Evolutionary conservation across 2,888 invertebrate genomes (phyloP).

Genomic region (Thyatira batis): DNA sequence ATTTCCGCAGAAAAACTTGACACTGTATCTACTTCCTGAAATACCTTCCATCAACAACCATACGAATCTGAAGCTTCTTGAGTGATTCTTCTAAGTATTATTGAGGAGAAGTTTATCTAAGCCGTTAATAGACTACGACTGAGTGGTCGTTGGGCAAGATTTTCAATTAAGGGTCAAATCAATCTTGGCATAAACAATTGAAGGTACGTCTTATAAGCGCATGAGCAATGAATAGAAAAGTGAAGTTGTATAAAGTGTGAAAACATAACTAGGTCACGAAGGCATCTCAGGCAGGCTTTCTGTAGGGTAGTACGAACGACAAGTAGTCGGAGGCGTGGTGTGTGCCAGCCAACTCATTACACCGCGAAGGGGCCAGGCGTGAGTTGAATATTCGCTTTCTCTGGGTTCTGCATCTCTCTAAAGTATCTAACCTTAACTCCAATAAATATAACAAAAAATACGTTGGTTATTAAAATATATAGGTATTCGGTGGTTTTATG

Average conservation of each 20-base stretch:
- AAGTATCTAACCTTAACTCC: background rate
- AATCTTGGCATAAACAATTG: too few species aligned
- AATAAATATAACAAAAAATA: background rate
- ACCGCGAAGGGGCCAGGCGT: slow-evolving; percentile 10
- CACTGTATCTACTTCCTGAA: too few species aligned
- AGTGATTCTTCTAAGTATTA: too few species aligned
- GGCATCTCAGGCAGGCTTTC: slow-evolving; percentile 38
- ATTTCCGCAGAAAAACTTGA: too few species aligned
- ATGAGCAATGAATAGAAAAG: slow-evolving; percentile 36
- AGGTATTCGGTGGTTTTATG: too few species aligned
- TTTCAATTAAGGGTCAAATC: too few species aligned
- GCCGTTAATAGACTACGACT: too few species aligned
- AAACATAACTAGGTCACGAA: slow-evolving; percentile 59
- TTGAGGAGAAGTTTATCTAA: too few species aligned
- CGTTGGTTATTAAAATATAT: too few species aligned
- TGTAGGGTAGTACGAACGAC: slow-evolving; percentile 27
- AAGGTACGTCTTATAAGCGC: slow-evolving; percentile 19
- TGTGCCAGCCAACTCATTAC: slow-evolving; percentile 17
- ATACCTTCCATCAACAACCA: too few species aligned
- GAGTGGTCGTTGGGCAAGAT: too few species aligned
- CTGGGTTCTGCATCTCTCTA: background rate
- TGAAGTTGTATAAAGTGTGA: slow-evolving; percentile 40
- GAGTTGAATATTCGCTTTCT: slow-evolving; percentile 10
- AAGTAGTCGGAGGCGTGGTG: slow-evolving; percentile 22
- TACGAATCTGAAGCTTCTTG: too few species aligned